These are phyloP conservation scores for Agrotis segetum DNA, from an alignment of 2,888 invertebrate species.

Conservation along the genomic window DNA sequence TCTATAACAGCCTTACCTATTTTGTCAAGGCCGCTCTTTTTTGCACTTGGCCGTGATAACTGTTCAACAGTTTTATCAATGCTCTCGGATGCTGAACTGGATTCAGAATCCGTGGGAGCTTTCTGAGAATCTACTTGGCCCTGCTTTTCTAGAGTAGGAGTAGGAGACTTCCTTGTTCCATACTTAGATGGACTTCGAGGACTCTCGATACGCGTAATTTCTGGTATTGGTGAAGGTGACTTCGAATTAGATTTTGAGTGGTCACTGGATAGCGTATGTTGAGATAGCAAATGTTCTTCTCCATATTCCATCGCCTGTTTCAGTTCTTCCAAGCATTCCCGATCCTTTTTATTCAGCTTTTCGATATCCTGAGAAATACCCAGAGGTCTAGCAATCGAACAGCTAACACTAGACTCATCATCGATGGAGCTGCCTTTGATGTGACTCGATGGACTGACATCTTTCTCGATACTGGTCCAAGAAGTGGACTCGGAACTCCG, in stretches of 20 bases:
- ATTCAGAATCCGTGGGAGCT: slow-evolving; percentile 92
- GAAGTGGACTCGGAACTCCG: slow-evolving; percentile 95
- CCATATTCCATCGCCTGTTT: slow-evolving; percentile 91
- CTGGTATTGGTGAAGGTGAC: slow-evolving; percentile 83
- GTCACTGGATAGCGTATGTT: slow-evolving; percentile 86
- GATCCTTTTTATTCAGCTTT: slow-evolving; percentile 92
- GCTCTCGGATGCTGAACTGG: slow-evolving; percentile 87
- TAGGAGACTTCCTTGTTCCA: slow-evolving; percentile 86
- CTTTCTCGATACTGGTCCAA: slow-evolving; percentile 95
- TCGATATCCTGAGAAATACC: slow-evolving; percentile 95
- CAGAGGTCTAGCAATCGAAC: slow-evolving; percentile 95
- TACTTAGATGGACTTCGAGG: slow-evolving; percentile 86
- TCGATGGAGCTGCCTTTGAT: slow-evolving; percentile 93
- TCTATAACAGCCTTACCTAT: slow-evolving; percentile 87
- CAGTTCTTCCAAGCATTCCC: slow-evolving; percentile 91
- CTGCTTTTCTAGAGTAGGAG: slow-evolving; percentile 92
- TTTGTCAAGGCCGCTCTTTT: slow-evolving; percentile 85
- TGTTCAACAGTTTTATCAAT: slow-evolving; percentile 88
- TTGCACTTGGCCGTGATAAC: slow-evolving; percentile 85
- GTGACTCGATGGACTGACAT: slow-evolving; percentile 92
- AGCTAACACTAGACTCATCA: slow-evolving; percentile 94
- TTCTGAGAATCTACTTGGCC: slow-evolving; percentile 89
- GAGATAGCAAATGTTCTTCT: slow-evolving; percentile 86
- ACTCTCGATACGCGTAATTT: slow-evolving; percentile 85
- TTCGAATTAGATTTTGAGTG: slow-evolving; percentile 88